phyloP scores from a whole-genome alignment of 2,113 vertebrate genomes.

The Notarius lentiginosus region DNA sequence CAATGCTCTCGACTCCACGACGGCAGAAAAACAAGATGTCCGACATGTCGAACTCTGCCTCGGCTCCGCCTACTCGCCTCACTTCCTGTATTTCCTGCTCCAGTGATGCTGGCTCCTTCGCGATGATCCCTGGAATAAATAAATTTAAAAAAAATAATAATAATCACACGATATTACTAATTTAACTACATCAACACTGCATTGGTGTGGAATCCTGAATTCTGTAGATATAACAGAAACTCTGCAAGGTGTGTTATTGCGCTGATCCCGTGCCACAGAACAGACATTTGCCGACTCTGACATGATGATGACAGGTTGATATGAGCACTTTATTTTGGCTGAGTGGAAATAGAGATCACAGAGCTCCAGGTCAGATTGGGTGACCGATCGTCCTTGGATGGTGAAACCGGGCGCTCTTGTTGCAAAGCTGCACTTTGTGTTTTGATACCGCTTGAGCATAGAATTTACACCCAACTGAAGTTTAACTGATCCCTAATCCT shows the following conservation, averaged over 20 bases:
- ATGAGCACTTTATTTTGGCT: background rate
- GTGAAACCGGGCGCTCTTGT: background rate
- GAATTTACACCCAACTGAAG: background rate
- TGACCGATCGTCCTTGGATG: background rate
- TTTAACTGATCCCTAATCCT: background rate
- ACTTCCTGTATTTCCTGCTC: conserved; percentile 87
- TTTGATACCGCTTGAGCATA: no score
- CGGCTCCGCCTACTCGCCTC: conserved; percentile 68
- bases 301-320: background rate
- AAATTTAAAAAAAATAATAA: background rate
- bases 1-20: conserved; percentile 88
- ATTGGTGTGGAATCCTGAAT: background rate
- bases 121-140: conserved; percentile 92
- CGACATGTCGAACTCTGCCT: conserved; percentile 82
- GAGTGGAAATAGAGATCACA: background rate
- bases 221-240: background rate
- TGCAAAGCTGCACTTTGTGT: background rate
- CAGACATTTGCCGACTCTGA: background rate
- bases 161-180: background rate
- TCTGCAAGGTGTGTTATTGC: no score
- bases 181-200: background rate
- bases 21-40: conserved; percentile 91
- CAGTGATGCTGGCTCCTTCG: conserved; percentile 80
- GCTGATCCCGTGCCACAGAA: background rate
- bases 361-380: background rate